Base-by-base conservation (phyloP, 2,797 vertebrate genomes). In the Pangasius mekongensis region DNA sequence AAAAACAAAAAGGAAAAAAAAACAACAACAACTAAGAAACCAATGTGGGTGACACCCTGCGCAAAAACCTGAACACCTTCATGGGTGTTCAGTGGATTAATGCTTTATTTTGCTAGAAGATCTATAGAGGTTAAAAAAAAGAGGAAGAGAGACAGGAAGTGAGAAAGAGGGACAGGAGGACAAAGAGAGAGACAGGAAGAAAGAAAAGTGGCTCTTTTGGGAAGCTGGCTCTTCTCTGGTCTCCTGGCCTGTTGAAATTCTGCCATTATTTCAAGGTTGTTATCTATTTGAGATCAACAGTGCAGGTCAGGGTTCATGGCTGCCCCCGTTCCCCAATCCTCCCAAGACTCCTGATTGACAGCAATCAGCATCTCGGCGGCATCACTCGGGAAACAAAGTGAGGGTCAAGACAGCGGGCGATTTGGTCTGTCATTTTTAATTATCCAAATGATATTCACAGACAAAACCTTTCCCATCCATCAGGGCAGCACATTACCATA, bases 391-490 rank as follows among this genome's bases (percentile, higher is more conserved):
- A 96, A 97, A 97, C 96, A 97, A 96, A 97, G 96, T 96, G 96
- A 96, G 97, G 97, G 97, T 97, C 97, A 97, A 97, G 96, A 96
- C 96, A 97, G 97, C 96, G 96, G 97, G 96, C 96, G 96, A 97
- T 97, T 98, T 98, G 97, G 97, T 97, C 98, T 98, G 98, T 99
- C 98, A 97, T 98, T 98, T 98, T 98, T 98, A 99, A 99, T 99
- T 98, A 98, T 99, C 97, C 98, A 98, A 99, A 98, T 98, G 96
- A 98, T 98, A 98, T 99, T 98, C 98, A 98, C 97, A 97, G 96
- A 96, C 96, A 97, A 97, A 97, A 97, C 96, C 97, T 98, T 97
- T 96, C 96, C 96, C 97, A 97, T 97, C 97, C 96, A 98, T 97
- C 97, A 97, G 97, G 97, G 96, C 96, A 96, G 94, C 95, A 77